Evolutionary conservation across 2,797 vertebrate species (phyloP).

Genomic region (Sebastes hubbsi): DNA sequence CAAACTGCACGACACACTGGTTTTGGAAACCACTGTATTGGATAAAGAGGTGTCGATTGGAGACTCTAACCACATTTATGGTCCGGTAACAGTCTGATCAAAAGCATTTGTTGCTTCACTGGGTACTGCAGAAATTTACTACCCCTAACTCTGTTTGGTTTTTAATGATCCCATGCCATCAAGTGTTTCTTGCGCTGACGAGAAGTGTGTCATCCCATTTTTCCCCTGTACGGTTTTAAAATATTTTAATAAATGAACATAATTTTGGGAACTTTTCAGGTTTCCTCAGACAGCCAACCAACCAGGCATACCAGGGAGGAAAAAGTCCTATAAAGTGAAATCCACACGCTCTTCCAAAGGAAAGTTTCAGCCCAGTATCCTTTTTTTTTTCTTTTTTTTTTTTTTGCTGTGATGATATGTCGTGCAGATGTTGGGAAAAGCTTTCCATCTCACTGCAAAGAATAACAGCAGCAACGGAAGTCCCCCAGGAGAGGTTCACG

Average conservation of each 20-base stretch:
- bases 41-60: constrained; percentile 26
- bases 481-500: constrained; percentile 60
- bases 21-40: neutral
- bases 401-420: constrained; percentile 67
- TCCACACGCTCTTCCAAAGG: constrained; percentile 56
- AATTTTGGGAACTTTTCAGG: constrained; percentile 36
- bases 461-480: constrained; percentile 73
- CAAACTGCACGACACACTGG: neutral
- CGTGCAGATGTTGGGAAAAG: constrained; percentile 79
- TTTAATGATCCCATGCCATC: constrained; percentile 50
- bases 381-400: constrained; percentile 3
- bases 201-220: constrained; percentile 24
- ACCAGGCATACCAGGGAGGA: constrained; percentile 19
- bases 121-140: constrained; percentile 23
- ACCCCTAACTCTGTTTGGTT: neutral
- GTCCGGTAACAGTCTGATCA: constrained; percentile 9
- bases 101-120: constrained; percentile 19
- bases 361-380: constrained; percentile 61
- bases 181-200: constrained; percentile 8
- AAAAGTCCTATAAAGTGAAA: constrained; percentile 50
- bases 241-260: constrained; percentile 17
- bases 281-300: constrained; percentile 16
- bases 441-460: constrained; percentile 73
- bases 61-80: constrained; percentile 20
- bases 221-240: neutral